A percentile compares a stretch with the other conserved stretches of the same genome.
phyloP scores from a whole-genome alignment of 2,113 vertebrate species.

The Calyptommatus sinebrachiatus region DNA sequence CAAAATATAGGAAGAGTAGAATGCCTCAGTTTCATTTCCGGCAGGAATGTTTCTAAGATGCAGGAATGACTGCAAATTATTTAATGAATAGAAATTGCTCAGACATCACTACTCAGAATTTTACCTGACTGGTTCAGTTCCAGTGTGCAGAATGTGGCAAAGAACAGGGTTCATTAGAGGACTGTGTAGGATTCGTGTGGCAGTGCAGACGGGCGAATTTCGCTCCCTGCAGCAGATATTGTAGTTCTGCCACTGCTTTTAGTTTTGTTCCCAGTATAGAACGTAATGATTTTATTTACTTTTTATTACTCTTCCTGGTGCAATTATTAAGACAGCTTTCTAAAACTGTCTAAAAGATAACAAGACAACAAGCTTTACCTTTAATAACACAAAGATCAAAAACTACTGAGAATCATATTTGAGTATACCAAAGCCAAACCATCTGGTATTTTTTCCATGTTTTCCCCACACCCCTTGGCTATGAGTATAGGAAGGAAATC shows the following conservation, averaged over 20 bases:
- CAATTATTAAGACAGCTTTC: no score
- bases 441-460: not conserved
- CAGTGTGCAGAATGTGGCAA: not conserved
- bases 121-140: not conserved
- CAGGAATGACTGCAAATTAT: no score
- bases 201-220: not conserved
- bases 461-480: not conserved
- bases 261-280: constrained; percentile 16
- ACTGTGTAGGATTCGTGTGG: not conserved
- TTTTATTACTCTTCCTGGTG: not conserved
- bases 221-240: not conserved
- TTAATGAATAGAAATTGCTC: not conserved
- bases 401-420: constrained; percentile 2
- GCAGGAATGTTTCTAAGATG: no score
- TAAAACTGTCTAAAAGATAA: not conserved
- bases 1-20: no score
- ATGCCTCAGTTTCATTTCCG: no score
- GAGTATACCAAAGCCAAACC: not conserved
- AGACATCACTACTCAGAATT: not conserved
- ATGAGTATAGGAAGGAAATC: not conserved
- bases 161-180: not conserved
- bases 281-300: not conserved
- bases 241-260: not conserved
- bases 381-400: not conserved
- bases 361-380: not conserved